Base-by-base conservation (phyloP, 2,888 invertebrate species). In the Leucophenga maculata region DNA sequence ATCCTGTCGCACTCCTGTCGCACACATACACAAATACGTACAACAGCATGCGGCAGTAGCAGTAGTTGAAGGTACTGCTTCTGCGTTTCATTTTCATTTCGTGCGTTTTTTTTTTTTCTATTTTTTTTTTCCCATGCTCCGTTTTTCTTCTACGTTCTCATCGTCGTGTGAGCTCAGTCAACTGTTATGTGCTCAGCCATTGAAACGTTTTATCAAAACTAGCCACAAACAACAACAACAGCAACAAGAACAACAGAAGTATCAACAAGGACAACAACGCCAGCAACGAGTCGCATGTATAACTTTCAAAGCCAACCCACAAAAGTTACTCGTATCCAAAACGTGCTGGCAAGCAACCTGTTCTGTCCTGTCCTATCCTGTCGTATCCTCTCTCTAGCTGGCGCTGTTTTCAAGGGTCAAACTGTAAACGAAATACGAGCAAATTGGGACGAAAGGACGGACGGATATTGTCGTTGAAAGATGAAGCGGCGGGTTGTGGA, bases 191-290 rank as follows among this genome's bases (percentile, higher is more conserved):
- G 80, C 71, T 78, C 80, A 80, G 78, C 79, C 80, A 80, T 80
- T 79, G 80, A 80, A 80, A 80, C 80, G 79, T 80, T 80, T 80
- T 80, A 80, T 82, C 80, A 79, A 82, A 80, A 82, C 82, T 80
- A 80, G 80, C 80, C 80, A 80, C 75, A 75, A 39, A 78, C 75
- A 74, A 70, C 72, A 69, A 68, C 72, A 70, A 32, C 68, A 72
- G 72, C 68, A 67, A 64, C 68, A 57, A 54, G 48, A 16, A 31
- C 57, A 31, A 26, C 18, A 55, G 16, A 14, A 67, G 26, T 44
- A 57, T n/a, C 39, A 46, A 46, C 31, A 20, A n/a, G 13, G 22
- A 48, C 32, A 44, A 22, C 54, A 54, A 39, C 26, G 26, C 26
- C 72, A 71, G 68, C 67, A 67, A 46, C 72, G 48, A 11, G 72